Percentiles rank a stretch among this genome's conserved stretches.
Conservation (phyloP, 2,888 invertebrate species). For the Tetheella fluctuosa region DNA sequence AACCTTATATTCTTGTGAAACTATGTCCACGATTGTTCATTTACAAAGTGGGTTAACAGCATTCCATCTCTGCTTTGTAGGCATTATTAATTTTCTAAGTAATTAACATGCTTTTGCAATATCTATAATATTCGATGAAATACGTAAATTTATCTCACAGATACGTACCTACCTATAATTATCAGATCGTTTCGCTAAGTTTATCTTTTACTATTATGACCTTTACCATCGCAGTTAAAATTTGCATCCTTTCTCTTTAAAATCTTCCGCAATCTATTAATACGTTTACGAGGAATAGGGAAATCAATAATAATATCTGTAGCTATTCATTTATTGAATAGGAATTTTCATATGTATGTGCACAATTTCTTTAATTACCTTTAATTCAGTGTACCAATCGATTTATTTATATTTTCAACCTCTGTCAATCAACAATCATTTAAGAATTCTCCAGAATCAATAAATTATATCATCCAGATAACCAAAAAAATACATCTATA, state of each 20-base stretch:
- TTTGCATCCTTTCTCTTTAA: not conserved
- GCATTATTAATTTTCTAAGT: constrained; percentile 21
- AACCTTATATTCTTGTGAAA: constrained; percentile 1
- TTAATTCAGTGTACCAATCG: no score
- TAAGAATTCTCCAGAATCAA: not conserved
- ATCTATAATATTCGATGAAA: constrained; percentile 5
- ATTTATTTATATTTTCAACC: no score
- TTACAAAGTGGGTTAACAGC: constrained; percentile 27
- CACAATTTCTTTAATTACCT: no score
- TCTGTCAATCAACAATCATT: no score
- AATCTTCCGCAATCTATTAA: not conserved
- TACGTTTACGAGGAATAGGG: constrained; percentile 12
- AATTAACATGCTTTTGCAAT: constrained; percentile 20
- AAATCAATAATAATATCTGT: constrained; percentile 34
- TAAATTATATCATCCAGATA: constrained; percentile 32
- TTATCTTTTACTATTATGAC: not conserved
- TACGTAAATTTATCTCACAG: constrained; percentile 11
- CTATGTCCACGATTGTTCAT: constrained; percentile 13
- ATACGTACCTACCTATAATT: not conserved
- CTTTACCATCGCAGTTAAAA: not conserved
- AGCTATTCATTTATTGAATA: no score
- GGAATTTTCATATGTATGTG: no score
- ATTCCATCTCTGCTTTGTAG: constrained; percentile 20
- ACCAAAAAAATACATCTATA: not conserved
- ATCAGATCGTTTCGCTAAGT: not conserved